Conservation (phyloP, 2,797 vertebrate genomes). For the Limosa lapponica region DNA sequence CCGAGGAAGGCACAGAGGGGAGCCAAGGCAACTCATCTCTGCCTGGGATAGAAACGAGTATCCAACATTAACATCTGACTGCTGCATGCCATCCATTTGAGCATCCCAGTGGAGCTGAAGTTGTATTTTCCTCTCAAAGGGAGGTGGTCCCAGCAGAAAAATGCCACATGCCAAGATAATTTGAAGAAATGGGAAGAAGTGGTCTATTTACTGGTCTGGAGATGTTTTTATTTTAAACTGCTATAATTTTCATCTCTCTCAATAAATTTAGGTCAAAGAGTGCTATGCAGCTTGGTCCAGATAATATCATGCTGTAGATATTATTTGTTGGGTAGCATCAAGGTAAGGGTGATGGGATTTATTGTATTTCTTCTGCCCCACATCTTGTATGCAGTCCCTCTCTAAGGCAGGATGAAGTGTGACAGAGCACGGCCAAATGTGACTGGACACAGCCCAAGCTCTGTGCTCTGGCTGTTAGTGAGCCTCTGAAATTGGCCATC, state of each 20-base stretch:
- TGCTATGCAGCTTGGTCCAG: neutral
- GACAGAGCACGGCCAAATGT: neutral
- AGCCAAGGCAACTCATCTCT: neutral
- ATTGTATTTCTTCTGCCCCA: neutral
- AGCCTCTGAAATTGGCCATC: neutral
- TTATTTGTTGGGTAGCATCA: neutral
- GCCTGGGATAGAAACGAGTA: neutral
- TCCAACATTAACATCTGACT: neutral
- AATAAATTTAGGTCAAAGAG: constrained; percentile 24
- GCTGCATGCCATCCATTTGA: neutral
- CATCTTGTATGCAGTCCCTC: neutral
- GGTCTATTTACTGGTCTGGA: neutral
- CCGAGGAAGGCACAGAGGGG: neutral
- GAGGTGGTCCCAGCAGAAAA: constrained; percentile 1
- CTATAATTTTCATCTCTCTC: constrained; percentile 45
- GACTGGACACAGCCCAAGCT: neutral
- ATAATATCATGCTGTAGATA: neutral
- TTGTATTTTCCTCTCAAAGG: neutral
- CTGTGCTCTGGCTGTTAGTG: neutral
- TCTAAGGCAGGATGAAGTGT: neutral
- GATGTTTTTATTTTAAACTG: constrained; percentile 35
- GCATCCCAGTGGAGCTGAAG: neutral
- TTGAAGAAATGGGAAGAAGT: constrained; percentile 18
- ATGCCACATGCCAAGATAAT: neutral
- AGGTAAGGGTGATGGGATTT: neutral